phyloP scores from a whole-genome alignment of 2,888 invertebrate genomes.

The Dryobota labecula region DNA sequence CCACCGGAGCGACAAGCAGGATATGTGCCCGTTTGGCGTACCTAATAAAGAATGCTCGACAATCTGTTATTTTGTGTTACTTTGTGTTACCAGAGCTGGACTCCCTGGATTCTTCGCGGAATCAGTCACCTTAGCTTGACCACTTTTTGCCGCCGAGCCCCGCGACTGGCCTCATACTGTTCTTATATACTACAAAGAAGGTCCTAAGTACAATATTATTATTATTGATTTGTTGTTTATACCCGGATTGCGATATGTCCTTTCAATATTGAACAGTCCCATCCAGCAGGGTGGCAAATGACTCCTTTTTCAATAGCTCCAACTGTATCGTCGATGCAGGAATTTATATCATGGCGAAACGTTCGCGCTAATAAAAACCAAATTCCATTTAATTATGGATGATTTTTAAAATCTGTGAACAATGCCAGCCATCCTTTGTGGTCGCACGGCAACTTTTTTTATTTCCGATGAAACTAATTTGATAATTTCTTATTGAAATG shows the following conservation, averaged over 20 bases:
- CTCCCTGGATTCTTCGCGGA: slow-evolving; percentile 85
- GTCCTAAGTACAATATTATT: slow-evolving; percentile 79
- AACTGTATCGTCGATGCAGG: slow-evolving; percentile 78
- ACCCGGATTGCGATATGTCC: slow-evolving; percentile 59
- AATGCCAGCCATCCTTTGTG: slow-evolving; percentile 88
- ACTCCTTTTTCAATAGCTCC: slow-evolving; percentile 79
- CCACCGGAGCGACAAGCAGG: slow-evolving; percentile 54
- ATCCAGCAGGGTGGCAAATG: slow-evolving; percentile 86
- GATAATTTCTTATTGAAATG: slow-evolving; percentile 88
- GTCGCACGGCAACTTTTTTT: slow-evolving; percentile 80
- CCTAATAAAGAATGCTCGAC: slow-evolving; percentile 61
- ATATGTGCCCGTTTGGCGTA: slow-evolving; percentile 40
- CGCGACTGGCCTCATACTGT: slow-evolving; percentile 79
- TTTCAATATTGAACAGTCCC: slow-evolving; percentile 77
- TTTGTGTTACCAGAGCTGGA: slow-evolving; percentile 67
- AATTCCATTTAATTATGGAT: slow-evolving; percentile 90
- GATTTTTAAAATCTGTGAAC: slow-evolving; percentile 90
- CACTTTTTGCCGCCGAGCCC: slow-evolving; percentile 82
- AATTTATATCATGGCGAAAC: slow-evolving; percentile 88
- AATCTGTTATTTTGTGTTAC: slow-evolving; percentile 68
- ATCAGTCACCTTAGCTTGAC: slow-evolving; percentile 78
- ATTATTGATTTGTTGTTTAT: slow-evolving; percentile 72
- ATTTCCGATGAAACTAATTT: slow-evolving; percentile 85
- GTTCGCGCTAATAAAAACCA: slow-evolving; percentile 80
- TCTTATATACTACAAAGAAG: slow-evolving; percentile 73